Conservation (phyloP, 2,113 vertebrate species). For the Muscicapa adusta region DNA sequence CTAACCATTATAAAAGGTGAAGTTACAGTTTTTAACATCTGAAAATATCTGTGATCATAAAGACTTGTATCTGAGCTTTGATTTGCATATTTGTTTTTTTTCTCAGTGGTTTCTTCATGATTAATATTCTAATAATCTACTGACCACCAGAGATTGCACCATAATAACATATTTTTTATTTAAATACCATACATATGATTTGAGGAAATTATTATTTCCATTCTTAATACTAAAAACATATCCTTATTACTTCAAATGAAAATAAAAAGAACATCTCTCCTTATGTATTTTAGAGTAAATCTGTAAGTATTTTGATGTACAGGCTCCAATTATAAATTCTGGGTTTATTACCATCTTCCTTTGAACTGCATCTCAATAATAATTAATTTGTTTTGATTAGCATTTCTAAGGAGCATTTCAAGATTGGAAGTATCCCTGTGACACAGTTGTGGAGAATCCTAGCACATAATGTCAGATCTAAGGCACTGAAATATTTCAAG, state of each 20-base stretch:
- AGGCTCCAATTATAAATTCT: not conserved
- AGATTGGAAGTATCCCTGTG: not conserved
- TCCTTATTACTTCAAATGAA: not conserved
- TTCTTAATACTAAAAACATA: not conserved
- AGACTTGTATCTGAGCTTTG: not conserved
- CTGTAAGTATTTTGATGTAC: not conserved
- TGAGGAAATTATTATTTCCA: not conserved
- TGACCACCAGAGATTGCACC: not conserved
- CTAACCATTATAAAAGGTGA: not conserved
- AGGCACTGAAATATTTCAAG: conserved; percentile 5
- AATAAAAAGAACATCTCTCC: not conserved
- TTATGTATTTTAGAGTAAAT: not conserved
- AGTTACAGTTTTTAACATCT: not conserved
- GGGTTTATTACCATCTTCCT: not conserved
- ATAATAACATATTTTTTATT: not conserved
- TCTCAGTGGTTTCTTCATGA: not conserved
- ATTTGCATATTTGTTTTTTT: not conserved
- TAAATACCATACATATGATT: not conserved
- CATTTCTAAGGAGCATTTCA: not conserved
- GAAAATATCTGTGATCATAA: not conserved
- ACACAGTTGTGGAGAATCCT: not conserved
- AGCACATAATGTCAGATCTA: not conserved
- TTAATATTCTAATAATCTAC: not conserved
- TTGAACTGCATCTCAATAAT: not conserved
- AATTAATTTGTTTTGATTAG: not conserved